A percentile compares a stretch with the other conserved stretches of the same genome.
phyloP scores from a whole-genome alignment of 2,113 vertebrate species.

The Psittacula cyanocephala region DNA sequence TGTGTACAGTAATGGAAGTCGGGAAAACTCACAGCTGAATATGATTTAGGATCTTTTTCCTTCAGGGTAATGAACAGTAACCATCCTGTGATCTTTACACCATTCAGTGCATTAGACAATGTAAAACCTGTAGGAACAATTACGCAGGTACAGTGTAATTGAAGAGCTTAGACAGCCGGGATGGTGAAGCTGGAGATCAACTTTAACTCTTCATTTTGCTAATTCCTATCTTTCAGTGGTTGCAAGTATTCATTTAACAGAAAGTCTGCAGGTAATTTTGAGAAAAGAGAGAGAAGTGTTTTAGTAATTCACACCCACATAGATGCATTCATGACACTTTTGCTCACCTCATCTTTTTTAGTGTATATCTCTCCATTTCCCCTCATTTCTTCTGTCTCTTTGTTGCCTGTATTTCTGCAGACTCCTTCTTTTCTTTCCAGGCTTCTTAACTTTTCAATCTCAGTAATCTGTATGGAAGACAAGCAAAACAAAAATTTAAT shows the following conservation, averaged over 20 bases:
- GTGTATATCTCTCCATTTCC: background rate
- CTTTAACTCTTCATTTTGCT: background rate
- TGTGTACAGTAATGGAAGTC: background rate
- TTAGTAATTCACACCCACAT: background rate
- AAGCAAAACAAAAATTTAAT: background rate
- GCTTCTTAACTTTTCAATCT: background rate
- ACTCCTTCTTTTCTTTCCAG: background rate
- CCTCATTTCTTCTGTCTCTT: background rate
- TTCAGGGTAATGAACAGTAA: background rate
- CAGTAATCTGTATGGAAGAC: background rate
- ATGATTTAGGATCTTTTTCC: background rate
- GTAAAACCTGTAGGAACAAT: background rate
- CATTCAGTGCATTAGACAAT: too few relatives aligned
- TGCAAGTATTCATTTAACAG: background rate
- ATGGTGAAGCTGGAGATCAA: background rate
- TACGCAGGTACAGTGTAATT: background rate
- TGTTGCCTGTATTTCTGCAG: background rate
- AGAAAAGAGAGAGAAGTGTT: background rate
- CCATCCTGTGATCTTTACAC: background rate
- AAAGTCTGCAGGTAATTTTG: background rate
- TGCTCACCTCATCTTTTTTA: background rate
- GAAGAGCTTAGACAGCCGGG: background rate
- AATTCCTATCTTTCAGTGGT: background rate
- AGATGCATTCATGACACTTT: background rate
- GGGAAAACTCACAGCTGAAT: background rate